A percentile compares a stretch with the other conserved stretches of the same genome.
These are phyloP conservation scores for Oryzias dopingdopingensis DNA, from an alignment of 2,797 vertebrate genomes.

Conservation along the genomic window DNA sequence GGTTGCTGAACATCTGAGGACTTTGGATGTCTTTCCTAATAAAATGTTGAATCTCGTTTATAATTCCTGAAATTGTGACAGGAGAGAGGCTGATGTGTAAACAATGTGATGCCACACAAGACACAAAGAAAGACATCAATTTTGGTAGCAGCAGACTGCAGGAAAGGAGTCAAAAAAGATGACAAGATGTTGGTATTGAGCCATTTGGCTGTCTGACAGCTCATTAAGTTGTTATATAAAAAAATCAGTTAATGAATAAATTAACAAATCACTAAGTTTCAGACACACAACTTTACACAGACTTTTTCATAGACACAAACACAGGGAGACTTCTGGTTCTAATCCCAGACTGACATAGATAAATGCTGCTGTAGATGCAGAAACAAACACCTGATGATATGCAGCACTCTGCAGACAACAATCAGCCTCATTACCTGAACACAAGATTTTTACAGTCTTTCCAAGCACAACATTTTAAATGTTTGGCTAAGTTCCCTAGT, in stretches of 20 bases:
- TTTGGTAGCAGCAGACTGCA: constrained; percentile 5
- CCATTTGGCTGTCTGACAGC: constrained; percentile 55
- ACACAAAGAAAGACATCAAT: neutral
- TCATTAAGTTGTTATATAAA: constrained; percentile 61
- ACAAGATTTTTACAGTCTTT: no score
- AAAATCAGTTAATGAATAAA: constrained; percentile 57
- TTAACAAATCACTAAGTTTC: constrained; percentile 52
- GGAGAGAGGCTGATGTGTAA: neutral
- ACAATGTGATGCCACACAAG: neutral
- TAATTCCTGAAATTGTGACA: neutral
- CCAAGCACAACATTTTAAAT: no score
- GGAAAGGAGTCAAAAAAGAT: constrained; percentile 4
- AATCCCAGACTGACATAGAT: neutral
- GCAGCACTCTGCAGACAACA: no score
- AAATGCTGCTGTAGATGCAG: neutral
- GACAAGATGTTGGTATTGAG: constrained; percentile 27
- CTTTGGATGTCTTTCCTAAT: neutral
- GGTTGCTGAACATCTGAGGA: neutral
- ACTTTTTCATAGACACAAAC: neutral
- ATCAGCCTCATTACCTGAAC: no score
- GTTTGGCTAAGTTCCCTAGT: no score
- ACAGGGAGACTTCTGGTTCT: neutral
- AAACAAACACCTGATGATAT: neutral
- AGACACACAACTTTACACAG: neutral
- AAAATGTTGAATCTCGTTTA: neutral